Percentiles rank a stretch among this genome's conserved stretches.
Evolutionary conservation across 1,140 invertebrate genomes (phyloP).

Genomic region (Phocides pigmalion): DNA sequence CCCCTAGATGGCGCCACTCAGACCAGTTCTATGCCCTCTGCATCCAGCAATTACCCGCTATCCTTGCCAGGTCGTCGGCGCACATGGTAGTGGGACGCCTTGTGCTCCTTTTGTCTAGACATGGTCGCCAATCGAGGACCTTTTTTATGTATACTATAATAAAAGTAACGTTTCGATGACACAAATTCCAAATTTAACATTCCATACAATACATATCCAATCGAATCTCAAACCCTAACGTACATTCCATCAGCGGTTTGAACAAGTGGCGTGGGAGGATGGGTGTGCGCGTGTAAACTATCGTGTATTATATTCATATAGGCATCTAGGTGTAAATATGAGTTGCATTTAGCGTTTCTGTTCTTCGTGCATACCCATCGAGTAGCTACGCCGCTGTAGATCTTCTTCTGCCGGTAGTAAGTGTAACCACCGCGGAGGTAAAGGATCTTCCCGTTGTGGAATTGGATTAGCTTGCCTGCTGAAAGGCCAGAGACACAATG

Average conservation of each 20-base stretch:
- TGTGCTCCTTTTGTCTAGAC: no score
- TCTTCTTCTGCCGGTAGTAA: constrained; percentile 20
- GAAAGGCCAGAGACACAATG: background rate
- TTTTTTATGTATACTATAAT: no score
- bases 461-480: constrained; percentile 16
- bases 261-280: constrained; percentile 10
- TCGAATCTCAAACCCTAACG: constrained; percentile 2
- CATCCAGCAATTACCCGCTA: no score
- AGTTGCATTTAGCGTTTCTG: constrained; percentile 3
- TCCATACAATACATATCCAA: background rate
- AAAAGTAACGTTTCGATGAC: background rate
- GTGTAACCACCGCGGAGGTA: constrained; percentile 3
- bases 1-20: no score
- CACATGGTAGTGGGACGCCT: no score
- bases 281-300: constrained; percentile 6
- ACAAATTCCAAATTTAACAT: background rate
- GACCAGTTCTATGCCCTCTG: no score
- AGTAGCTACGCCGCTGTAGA: constrained; percentile 10
- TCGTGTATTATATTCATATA: constrained; percentile 11
- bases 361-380: constrained; percentile 21
- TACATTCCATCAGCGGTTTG: constrained; percentile 22
- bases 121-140: no score
- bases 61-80: no score
- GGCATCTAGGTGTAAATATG: constrained; percentile 8
- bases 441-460: constrained; percentile 19